Evolutionary conservation across 2,113 vertebrate genomes (phyloP).

Genomic region (Lamprologus ornatipinnis): DNA sequence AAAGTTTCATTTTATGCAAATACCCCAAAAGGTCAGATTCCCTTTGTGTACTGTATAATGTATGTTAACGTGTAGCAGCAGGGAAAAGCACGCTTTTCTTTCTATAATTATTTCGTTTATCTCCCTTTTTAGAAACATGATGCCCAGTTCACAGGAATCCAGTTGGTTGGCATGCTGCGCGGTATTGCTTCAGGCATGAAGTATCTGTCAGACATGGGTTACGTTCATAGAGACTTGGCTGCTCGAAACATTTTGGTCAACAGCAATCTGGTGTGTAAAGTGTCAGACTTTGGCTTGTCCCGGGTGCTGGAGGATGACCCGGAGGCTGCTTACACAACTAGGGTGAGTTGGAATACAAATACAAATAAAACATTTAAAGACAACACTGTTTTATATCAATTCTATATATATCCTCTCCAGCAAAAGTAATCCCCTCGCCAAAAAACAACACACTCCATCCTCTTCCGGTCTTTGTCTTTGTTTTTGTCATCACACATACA

Average conservation of each 20-base stretch:
- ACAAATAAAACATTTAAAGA: background rate
- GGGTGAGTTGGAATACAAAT: slow-evolving; percentile 39
- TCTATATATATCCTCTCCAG: background rate
- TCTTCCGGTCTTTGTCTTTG: background rate
- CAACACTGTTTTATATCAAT: background rate
- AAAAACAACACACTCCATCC: background rate
- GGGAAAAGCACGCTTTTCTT: background rate
- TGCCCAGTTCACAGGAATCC: slow-evolving; percentile 96
- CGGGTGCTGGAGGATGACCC: slow-evolving; percentile 93
- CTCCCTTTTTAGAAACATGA: slow-evolving; percentile 83
- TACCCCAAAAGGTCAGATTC: slow-evolving; percentile 28
- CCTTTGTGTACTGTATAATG: background rate
- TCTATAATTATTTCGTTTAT: background rate
- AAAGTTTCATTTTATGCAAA: slow-evolving; percentile 29
- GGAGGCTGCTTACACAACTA: slow-evolving; percentile 94
- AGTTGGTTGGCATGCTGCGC: slow-evolving; percentile 96
- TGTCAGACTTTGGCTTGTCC: slow-evolving; percentile 96
- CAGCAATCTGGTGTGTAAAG: slow-evolving; percentile 98
- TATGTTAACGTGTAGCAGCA: background rate
- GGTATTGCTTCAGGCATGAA: slow-evolving; percentile 98
- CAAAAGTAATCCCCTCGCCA: background rate
- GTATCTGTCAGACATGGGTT: slow-evolving; percentile 98
- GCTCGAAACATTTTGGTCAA: slow-evolving; percentile 96
- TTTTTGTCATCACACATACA: background rate
- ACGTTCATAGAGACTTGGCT: slow-evolving; percentile 92